Percentiles rank a stretch among this genome's conserved stretches.
Conservation (phyloP, 1,140 invertebrate species). For the Apis dorsata region DNA sequence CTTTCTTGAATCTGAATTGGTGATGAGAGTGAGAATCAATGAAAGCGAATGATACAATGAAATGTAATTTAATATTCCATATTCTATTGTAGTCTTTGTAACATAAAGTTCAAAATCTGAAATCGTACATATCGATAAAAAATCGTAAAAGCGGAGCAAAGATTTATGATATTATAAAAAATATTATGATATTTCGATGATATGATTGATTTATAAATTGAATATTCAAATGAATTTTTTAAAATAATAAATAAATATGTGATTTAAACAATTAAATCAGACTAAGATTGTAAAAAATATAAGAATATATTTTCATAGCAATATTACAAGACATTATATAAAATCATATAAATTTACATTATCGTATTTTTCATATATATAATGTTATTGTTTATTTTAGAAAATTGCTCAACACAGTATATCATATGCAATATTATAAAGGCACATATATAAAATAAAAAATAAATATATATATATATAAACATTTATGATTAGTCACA, state of each 20-base stretch:
- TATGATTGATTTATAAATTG: neutral
- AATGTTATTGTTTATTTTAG: no score
- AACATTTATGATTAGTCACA: no score
- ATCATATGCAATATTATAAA: no score
- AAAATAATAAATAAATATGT: neutral
- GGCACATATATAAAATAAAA: no score
- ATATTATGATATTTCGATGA: no score
- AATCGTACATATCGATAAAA: neutral
- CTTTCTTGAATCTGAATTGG: slow-evolving; percentile 21
- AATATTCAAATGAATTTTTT: neutral
- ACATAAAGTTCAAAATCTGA: neutral
- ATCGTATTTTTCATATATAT: no score
- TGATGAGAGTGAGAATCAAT: slow-evolving; percentile 19
- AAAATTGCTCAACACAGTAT: no score
- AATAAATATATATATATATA: no score
- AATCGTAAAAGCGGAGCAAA: no score
- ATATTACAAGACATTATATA: no score
- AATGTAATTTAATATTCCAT: neutral
- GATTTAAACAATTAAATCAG: neutral
- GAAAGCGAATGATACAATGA: neutral
- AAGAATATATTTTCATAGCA: neutral
- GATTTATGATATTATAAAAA: no score
- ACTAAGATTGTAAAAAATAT: neutral
- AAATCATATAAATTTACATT: no score
- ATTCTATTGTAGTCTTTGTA: neutral